Evolutionary conservation across 2,888 invertebrate genomes (phyloP), one percentile per base, ranked within the genome.

Genomic region (Helobdella robusta): DNA sequence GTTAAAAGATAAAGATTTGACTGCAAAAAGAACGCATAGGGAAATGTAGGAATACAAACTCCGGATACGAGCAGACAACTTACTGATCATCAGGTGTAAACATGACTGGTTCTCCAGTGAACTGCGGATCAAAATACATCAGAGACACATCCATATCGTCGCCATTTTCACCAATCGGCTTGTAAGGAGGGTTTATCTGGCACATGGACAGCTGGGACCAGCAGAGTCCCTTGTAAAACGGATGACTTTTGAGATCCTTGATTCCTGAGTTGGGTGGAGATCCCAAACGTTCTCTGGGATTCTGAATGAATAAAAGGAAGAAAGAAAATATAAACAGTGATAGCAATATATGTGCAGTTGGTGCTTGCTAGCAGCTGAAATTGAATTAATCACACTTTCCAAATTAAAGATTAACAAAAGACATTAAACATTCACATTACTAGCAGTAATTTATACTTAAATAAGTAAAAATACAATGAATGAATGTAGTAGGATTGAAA

Each of bases 61-160:
- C 44, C n/a, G n/a, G n/a, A 15, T 11, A 40, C 11, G 44, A 15
- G n/a, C 20, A 54, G 6, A 1, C 11, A 20, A 88, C 91, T 85
- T 83, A 94, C 93, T 88, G 87, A 82, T 95, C 92, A 79, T 97
- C 95, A 52, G 94, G 94, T 71, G 95, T 97, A 74, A 97, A 86
- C 79, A 91, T 89, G 67, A 97, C 94, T 64, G 94, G 93, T 81
- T 97, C 95, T 80, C 92, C 92, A 73, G 95, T 97, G 84, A 97
- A 97, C 83, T 94, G 92, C 2, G 94, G 93, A 77, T 98, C 98
- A 86, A 99, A 99, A 84, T 98, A 94, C 77, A 94, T 93, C 79
- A 98, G 85, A 84, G 98, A 98, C 68, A 94, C 48, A 81, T 98
- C 97, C 68, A 89, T 89, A 79, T 91, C 89, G n/a, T n/a, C n/a